These are phyloP conservation scores for Nymphalis urticae DNA, from an alignment of 2,888 invertebrate genomes.

Conservation along the genomic window DNA sequence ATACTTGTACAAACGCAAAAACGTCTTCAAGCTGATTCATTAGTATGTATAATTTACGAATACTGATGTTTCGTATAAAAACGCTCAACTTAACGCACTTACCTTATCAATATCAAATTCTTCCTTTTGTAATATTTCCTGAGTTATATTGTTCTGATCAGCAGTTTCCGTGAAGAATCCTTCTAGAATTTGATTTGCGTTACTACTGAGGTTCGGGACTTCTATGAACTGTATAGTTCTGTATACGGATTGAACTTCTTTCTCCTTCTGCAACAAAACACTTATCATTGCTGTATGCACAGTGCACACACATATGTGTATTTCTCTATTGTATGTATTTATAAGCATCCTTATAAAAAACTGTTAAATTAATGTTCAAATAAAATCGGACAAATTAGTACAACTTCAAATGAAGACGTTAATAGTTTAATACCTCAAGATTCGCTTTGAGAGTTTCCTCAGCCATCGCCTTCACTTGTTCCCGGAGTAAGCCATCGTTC, in stretches of 20 bases:
- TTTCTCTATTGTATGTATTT: no score
- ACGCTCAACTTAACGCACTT: not conserved
- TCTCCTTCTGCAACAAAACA: conserved; percentile 52
- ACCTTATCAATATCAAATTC: conserved; percentile 54
- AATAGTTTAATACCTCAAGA: conserved; percentile 47
- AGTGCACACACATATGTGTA: no score
- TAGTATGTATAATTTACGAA: not conserved
- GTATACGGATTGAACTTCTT: conserved; percentile 42
- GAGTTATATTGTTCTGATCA: conserved; percentile 41
- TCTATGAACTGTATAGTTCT: conserved; percentile 64
- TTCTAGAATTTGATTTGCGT: conserved; percentile 59
- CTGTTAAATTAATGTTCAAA: no score
- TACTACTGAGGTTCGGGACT: conserved; percentile 51
- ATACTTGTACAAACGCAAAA: no score
- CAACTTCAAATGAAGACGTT: no score
- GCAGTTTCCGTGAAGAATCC: conserved; percentile 59
- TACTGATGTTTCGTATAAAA: not conserved
- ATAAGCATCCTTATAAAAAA: no score
- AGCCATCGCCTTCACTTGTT: conserved; percentile 60
- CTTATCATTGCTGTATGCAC: not conserved
- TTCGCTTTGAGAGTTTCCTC: conserved; percentile 57
- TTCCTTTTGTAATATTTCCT: conserved; percentile 46
- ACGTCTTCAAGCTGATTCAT: no score
- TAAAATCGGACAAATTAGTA: no score
- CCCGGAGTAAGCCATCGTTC: conserved; percentile 80